phyloP scores from a whole-genome alignment of 2,113 vertebrate genomes.

The Oncorhynchus clarkii region DNA sequence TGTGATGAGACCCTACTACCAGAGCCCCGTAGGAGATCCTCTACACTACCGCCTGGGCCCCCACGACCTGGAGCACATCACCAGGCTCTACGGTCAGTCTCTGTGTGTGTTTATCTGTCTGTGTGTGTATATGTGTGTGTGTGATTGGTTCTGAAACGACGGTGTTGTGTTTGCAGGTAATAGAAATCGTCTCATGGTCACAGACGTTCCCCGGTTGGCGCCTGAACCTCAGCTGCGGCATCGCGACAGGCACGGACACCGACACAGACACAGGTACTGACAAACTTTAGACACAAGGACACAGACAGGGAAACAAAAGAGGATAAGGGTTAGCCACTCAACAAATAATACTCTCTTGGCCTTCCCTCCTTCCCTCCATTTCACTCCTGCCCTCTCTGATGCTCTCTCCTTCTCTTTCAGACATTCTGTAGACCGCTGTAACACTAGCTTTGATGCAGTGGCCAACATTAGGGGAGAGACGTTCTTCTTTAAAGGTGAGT shows the following conservation, averaged over 20 bases:
- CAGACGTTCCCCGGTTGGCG: conserved; percentile 32
- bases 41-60: conserved; percentile 58
- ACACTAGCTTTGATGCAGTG: conserved; percentile 73
- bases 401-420: conserved; percentile 10
- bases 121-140: not conserved
- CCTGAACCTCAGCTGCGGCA: conserved; percentile 38
- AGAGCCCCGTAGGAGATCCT: conserved; percentile 74
- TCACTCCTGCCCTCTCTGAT: not conserved
- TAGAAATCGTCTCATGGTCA: conserved; percentile 43
- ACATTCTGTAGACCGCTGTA: conserved; percentile 64
- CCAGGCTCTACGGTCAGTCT: conserved; percentile 63
- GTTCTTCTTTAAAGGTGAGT: conserved; percentile 78
- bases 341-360: too few relatives aligned
- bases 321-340: too few relatives aligned
- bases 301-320: conserved; percentile 11
- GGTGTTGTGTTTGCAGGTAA: conserved; percentile 49
- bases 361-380: not conserved
- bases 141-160: not conserved
- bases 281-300: conserved; percentile 1
- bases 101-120: not conserved
- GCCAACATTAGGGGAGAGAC: conserved; percentile 73
- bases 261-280: not conserved
- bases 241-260: conserved; percentile 30
- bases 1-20: conserved; percentile 78
- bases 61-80: conserved; percentile 59